Base-by-base conservation (phyloP, 2,797 vertebrate genomes). In the Xerus rutilus region DNA sequence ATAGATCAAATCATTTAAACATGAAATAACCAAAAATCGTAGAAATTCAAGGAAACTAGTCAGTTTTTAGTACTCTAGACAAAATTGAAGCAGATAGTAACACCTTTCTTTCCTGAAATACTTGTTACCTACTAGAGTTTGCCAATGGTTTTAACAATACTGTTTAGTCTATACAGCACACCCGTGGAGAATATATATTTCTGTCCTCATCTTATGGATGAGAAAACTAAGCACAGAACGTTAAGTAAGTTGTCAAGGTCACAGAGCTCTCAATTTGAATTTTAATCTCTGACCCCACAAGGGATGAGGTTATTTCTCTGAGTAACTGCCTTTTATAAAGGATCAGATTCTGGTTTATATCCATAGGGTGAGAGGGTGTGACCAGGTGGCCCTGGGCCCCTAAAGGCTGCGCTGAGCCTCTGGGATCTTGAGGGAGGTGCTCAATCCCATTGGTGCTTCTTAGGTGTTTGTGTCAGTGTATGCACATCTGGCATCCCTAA, bases 381-480 rank as follows among this genome's bases (percentile, higher is more conserved):
- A 67, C 14, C 49, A 88, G 39, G 15, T 25, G 47, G 45, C 76
- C 54, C 77, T 84, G 20, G n/a, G 3, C 15, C 32, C 45, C 32
- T 6, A 3, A 9, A 30, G 65, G 25, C 57, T 77, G 5, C 43
- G 62, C 32, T 32, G 59, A 67, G 2, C 20, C 14, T 65, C 23
- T 47, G 39, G 13, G 1, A 3, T 81, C 32, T 74, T 45, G 30
- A 52, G 18, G n/a, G 72, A 49, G 11, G 7, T 5, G 1, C 15
- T 64, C 3, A 35, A 14, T 59, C 12, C 15, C 2, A 25, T 54
- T 23, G 30, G 39, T 45, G 7, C 39, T 25, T 32, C 20, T 74
- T 6, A 17, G 39, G 35, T 3, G 3, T 54, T n/a, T 4, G 3
- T 4, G 0, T 64, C 2, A 10, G n/a, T 6, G 4, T 65, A 25